Evolutionary conservation across 2,797 vertebrate species (phyloP), one percentile per base, ranked within the genome.

Genomic region (Amblyraja radiata): DNA sequence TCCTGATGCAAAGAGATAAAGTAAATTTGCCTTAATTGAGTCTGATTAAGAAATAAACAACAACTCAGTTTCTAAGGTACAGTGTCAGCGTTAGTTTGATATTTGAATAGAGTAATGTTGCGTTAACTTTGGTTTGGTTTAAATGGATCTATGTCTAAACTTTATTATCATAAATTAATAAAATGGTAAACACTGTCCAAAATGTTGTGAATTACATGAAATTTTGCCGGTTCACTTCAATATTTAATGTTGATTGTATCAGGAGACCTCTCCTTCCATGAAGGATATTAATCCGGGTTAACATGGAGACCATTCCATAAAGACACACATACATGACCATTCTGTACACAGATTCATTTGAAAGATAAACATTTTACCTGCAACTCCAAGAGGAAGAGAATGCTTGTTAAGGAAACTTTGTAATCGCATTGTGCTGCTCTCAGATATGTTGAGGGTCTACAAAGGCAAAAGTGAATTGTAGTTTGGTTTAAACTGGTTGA

Each of bases 331-430:
- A 13, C 32, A 73, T 18, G 39, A 73, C 21, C 21, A 39, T 39
- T 71, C 36, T 68, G 16, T 36, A 23, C 2, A 39, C 1, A 90
- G 63, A 2, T 16, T 73, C 32, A 68, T 90, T 71, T 36, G 18
- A 65, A 71, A 68, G 16, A 71, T 36, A 91, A 74, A 74, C 46
- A 93, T 90, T 95, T 95, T 95, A 99, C 98, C 97, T 97, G 95
- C 95, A 68, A 94, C 95, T 65, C 92, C 95, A 16, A 98, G 95
- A 1, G 97, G 96, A 93, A 98, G 94, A 0, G 97, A 95, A n/a
- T 97, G 97, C 94, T 96, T 99, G 93, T 95, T 97, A 93, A 99
- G 94, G 94, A 99, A 97, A 6, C 97, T 98, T 93, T 98, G 98
- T 81, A 99, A 97, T 94, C 98, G 32, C 0, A 96, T 96, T 78